A percentile compares a stretch with the other conserved stretches of the same genome.
phyloP scores from a whole-genome alignment of 2,888 invertebrate species.

The Trissoscelio sp. region DNA sequence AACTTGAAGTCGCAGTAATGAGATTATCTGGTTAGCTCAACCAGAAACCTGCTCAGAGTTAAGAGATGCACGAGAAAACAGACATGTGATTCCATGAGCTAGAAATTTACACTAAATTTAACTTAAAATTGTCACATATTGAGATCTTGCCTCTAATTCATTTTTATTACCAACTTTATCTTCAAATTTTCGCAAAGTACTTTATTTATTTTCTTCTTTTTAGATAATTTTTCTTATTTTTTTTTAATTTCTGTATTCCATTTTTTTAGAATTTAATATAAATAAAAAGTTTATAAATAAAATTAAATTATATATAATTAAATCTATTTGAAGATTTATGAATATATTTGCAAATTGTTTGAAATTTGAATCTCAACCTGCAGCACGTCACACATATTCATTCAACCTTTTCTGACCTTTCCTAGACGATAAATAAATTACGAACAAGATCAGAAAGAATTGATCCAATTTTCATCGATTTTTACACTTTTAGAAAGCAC shows the following conservation, averaged over 20 bases:
- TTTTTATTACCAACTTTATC: neutral
- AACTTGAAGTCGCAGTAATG: slow-evolving; percentile 50
- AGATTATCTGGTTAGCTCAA: slow-evolving; percentile 50
- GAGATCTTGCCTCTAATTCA: neutral
- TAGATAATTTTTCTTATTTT: no score
- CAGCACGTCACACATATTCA: no score
- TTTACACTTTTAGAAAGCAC: slow-evolving; percentile 27
- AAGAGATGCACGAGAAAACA: slow-evolving; percentile 35
- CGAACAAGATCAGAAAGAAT: neutral
- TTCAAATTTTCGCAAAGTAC: no score
- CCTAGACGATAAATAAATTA: slow-evolving; percentile 1
- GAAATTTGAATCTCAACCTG: no score
- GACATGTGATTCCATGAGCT: slow-evolving; percentile 38
- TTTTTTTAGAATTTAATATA: no score
- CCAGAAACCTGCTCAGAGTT: slow-evolving; percentile 49
- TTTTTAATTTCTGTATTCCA: no score
- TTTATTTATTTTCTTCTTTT: no score
- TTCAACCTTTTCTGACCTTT: slow-evolving; percentile 14
- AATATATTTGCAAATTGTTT: no score
- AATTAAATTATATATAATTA: no score
- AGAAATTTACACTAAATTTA: slow-evolving; percentile 50
- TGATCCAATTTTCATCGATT: slow-evolving; percentile 35
- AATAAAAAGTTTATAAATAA: no score
- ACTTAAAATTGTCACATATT: slow-evolving; percentile 18
- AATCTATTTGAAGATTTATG: no score